Percentiles rank a stretch among this genome's conserved stretches.
Evolutionary conservation across 2,797 vertebrate genomes (phyloP).

Genomic region (Hozukius guyotensis): DNA sequence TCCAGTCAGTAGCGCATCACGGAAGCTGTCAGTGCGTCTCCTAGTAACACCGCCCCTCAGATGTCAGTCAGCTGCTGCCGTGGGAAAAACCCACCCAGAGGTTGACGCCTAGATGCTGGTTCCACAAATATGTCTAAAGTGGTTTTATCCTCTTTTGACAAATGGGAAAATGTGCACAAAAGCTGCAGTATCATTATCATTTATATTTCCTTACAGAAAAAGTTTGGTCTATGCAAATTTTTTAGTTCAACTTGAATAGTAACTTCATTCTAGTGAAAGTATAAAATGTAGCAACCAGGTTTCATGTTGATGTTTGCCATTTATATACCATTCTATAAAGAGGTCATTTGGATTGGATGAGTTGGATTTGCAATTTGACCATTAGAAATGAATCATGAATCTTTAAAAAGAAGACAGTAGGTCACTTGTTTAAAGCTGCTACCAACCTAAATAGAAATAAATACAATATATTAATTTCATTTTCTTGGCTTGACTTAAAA

Average conservation of each 20-base stretch:
- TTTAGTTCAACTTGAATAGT: background rate
- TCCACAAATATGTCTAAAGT: background rate
- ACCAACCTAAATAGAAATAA: background rate
- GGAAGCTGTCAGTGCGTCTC: background rate
- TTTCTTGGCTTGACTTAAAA: background rate
- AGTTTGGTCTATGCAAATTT: no score
- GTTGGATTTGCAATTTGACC: background rate
- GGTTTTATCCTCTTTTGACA: no score
- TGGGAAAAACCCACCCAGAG: constrained; percentile 3
- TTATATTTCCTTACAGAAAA: background rate
- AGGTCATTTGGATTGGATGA: background rate
- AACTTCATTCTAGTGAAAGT: background rate
- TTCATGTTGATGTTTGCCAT: background rate
- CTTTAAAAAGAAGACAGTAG: background rate
- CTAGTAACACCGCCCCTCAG: background rate
- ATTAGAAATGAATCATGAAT: background rate
- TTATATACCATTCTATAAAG: background rate
- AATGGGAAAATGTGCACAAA: background rate
- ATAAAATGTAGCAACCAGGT: background rate
- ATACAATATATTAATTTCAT: background rate
- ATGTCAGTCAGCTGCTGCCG: background rate
- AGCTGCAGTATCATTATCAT: background rate
- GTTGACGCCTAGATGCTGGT: background rate
- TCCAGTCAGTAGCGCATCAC: background rate
- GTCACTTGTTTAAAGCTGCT: background rate